Base-by-base conservation (phyloP, 2,113 vertebrate species). In the Phoxinus phoxinus region DNA sequence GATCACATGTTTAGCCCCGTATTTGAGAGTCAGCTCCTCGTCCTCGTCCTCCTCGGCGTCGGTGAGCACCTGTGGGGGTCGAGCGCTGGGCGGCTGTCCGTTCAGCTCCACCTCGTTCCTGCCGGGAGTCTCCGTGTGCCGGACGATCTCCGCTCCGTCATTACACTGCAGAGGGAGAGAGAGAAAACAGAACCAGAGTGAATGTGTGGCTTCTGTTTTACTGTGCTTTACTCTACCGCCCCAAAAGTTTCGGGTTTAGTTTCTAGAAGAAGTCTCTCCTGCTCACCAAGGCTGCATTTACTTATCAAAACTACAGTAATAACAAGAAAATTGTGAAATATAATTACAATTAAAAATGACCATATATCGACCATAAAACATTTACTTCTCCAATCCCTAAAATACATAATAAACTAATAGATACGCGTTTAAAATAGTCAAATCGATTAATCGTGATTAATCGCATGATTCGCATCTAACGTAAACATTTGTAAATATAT, bases 1-100 rank as follows among this genome's bases (percentile, higher is more conserved):
- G 93, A 99, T 99, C 91, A 99, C 98, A 75, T 99, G 97, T 86
- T 97, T 98, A 1, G 98, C 98, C 41, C 98, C 98, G 8, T 99
- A 99, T 94, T 99, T 98, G 90, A 99, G 85, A 0, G 97, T 98
- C 88, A 98, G 88, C 94, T 99, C 98, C 85, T 99, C 98, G 4
- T 99, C 98, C 61, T 99, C 98, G 3, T 98, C 97, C 19, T 99
- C 97, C 0, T 99, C 98, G 1, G 94, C 92, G 51, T 98, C 97
- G 86, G 94, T 93, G 85, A 95, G 94, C 86, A 93, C 92, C 2
- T 80, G 88, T 2, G 87, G 81, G 2, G 77, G 72, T 93, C 35
- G 90, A 91, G 92, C 85, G 46, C 91, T 90, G 56, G 96, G 96
- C 0, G 96, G 95, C 91, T 95, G 96, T 1, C 98, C 98, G 7